Conservation (phyloP, 2,797 vertebrate genomes). For the Chrosomus eos region DNA sequence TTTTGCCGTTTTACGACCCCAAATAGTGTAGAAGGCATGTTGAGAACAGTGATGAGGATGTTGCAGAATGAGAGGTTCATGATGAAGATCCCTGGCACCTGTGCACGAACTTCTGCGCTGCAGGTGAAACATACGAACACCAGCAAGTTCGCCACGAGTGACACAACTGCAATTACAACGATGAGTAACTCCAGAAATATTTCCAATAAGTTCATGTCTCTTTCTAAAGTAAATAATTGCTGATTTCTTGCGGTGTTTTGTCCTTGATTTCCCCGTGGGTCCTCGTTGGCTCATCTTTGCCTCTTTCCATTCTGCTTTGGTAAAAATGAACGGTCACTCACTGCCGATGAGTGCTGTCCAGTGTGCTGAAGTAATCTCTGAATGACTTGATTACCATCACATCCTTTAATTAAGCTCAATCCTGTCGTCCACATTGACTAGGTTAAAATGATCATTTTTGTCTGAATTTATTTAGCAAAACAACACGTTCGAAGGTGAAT, state of each 20-base stretch:
- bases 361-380: constrained; percentile 69
- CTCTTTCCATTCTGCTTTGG: constrained; percentile 43
- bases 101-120: constrained; percentile 80
- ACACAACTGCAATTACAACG: constrained; percentile 75
- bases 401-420: neutral
- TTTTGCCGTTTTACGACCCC: constrained; percentile 70
- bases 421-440: neutral
- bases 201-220: constrained; percentile 81
- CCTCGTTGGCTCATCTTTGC: constrained; percentile 41
- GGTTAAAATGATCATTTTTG: neutral
- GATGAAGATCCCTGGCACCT: constrained; percentile 80
- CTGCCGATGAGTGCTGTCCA: constrained; percentile 72
- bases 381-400: neutral
- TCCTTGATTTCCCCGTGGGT: constrained; percentile 41
- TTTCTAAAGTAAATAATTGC: constrained; percentile 55
- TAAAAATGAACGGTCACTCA: constrained; percentile 28
- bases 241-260: constrained; percentile 43
- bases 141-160: constrained; percentile 77
- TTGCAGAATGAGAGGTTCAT: constrained; percentile 83
- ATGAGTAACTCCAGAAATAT: constrained; percentile 78
- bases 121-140: constrained; percentile 82
- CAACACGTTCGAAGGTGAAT: neutral
- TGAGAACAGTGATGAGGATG: constrained; percentile 77
- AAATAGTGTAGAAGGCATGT: constrained; percentile 81
- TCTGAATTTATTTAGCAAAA: neutral